Conservation (phyloP, 2,113 vertebrate genomes). For the Protobothrops mucrosquamatus region DNA sequence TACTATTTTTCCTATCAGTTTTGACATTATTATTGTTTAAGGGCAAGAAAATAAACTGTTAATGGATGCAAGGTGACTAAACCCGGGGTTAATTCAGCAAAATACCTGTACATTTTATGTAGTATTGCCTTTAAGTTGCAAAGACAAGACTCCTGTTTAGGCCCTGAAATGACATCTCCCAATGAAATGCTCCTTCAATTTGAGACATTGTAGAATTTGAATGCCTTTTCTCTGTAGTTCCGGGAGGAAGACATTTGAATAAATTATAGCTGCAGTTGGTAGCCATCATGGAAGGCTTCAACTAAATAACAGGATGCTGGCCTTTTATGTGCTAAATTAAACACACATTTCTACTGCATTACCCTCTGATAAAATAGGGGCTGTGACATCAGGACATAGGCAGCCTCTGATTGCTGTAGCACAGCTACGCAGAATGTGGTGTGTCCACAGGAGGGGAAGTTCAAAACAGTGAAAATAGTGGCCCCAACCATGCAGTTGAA, state of each 20-base stretch:
- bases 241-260: not conserved
- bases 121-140: not conserved
- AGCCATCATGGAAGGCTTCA: not conserved
- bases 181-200: not conserved
- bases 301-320: not conserved
- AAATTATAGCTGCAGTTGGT: not conserved
- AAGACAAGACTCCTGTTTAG: not conserved
- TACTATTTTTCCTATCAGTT: not conserved
- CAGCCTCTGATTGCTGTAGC: not conserved
- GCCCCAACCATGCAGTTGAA: not conserved
- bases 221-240: not conserved
- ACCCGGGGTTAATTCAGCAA: not conserved
- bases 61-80: not conserved
- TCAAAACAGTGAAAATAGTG: not conserved
- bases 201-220: not conserved
- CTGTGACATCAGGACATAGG: not conserved
- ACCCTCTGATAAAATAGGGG: not conserved
- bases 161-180: not conserved
- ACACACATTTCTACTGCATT: not conserved
- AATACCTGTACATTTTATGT: not conserved
- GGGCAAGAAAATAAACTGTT: not conserved
- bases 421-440: not conserved
- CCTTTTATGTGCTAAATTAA: not conserved
- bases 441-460: not conserved
- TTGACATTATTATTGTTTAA: not conserved